These are phyloP conservation scores for Cephus pygmeus DNA, from an alignment of 2,888 invertebrate genomes.

Conservation along the genomic window DNA sequence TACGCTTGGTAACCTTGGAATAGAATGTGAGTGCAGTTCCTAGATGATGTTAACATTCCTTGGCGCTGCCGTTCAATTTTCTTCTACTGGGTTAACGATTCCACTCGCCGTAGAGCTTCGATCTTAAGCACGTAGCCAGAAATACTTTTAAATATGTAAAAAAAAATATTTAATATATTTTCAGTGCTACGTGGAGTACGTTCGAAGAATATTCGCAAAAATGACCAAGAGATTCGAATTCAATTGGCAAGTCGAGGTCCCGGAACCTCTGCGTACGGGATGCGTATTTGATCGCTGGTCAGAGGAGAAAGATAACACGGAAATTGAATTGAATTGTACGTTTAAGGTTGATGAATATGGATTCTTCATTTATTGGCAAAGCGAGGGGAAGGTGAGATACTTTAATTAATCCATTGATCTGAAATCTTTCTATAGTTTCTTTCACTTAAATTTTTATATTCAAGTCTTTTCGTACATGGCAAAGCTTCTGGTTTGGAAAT, in stretches of 20 bases:
- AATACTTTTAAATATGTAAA: neutral
- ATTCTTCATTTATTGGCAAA: constrained; percentile 99
- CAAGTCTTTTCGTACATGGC: neutral
- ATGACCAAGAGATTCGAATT: constrained; percentile 99
- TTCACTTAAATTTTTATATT: neutral
- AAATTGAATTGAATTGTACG: constrained; percentile 85
- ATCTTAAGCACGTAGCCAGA: neutral
- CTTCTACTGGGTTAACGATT: neutral
- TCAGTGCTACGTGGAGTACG: neutral
- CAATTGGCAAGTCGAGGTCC: constrained; percentile 97
- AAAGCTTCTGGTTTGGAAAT: neutral
- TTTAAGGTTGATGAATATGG: constrained; percentile 98
- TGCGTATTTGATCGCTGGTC: constrained; percentile 97
- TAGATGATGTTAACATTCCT: neutral
- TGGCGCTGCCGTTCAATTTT: neutral
- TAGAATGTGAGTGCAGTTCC: neutral
- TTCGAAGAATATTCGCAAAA: constrained; percentile 27
- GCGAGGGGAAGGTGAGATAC: constrained; percentile 86
- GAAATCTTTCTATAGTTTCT: neutral
- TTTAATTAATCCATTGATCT: neutral
- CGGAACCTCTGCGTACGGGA: constrained; percentile 86
- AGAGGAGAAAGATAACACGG: constrained; percentile 94
- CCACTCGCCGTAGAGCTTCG: neutral
- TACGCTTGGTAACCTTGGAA: neutral
- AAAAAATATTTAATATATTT: neutral